Base-by-base conservation (phyloP, 37 sponge, comb jelly and placozoan genomes). In the Eunapius fragilis region DNA sequence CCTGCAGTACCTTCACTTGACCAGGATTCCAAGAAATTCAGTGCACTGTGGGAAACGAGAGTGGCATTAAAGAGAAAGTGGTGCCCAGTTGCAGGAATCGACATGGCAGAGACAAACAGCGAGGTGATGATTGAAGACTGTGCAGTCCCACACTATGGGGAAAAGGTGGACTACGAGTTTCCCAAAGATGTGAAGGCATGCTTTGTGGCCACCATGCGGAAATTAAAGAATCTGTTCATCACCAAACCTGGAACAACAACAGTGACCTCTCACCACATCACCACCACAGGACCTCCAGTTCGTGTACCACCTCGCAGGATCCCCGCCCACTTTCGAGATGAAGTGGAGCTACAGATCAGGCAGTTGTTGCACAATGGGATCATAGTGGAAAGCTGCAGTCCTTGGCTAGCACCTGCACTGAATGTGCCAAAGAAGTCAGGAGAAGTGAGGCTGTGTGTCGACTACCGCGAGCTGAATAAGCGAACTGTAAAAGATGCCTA, bases 321-420 rank as follows among this genome's bases (percentile, higher is more conserved):
- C 14, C 90, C 94, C 31, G 74, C 81, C 4, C 87, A 93, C 45
- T 87, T 84, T 36, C 49, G 88, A 70, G 81, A 74, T n/a, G 88
- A 93, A 67, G 84, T 89, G 12, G 76, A 87, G 24, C 31, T 33
- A 36, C 88, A 91, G 73, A 76, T 91, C 17, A 32, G 75, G 30
- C 67, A 82, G 41, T 78, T 89, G 89, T 75, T 94, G 68, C 79
- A 91, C 22, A 81, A 69, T 32, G 95, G 92, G 2, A 91, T 91
- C 70, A 91, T 91, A 25, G 74, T 71, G 35, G 85, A 41, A 86
- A 90, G 88, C 58, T 81, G 81, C 45, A 91, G 89, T 70, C 83
- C 91, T 0, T 94, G 86, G 83, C 87, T 91, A 85, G 82, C 94
- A 37, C 94, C 94, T 1, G 89, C 86, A 25, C 80, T 92, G 27